phyloP scores from a whole-genome alignment of 2,113 vertebrate genomes.

The Thinocorus orbignyianus region DNA sequence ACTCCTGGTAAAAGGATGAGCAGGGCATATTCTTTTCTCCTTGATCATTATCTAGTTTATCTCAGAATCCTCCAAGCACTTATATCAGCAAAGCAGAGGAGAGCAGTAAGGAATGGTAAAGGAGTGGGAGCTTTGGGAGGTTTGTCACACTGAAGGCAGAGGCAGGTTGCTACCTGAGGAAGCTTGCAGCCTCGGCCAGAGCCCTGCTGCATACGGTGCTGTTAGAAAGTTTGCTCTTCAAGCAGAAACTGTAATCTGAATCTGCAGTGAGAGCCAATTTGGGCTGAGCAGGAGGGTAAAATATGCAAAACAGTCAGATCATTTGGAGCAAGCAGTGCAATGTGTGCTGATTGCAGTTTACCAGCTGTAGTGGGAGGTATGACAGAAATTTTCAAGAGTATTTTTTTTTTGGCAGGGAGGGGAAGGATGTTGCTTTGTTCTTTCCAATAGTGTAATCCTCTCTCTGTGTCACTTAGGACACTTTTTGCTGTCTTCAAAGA shows the following conservation, averaged over 20 bases:
- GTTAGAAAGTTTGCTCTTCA: neutral
- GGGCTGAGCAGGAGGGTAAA: slow-evolving; percentile 5
- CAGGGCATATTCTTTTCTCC: accelerated
- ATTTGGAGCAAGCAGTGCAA: neutral
- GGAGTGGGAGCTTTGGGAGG: accelerated
- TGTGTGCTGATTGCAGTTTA: neutral
- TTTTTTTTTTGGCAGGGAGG: too few relatives aligned
- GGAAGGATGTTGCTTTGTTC: neutral
- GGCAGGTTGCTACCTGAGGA: neutral
- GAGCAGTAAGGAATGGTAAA: too few relatives aligned
- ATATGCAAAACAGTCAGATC: neutral
- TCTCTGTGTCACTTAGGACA: neutral
- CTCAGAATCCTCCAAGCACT: accelerated
- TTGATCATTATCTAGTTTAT: accelerated
- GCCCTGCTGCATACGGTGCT: neutral
- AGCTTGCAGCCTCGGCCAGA: neutral
- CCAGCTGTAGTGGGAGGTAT: neutral
- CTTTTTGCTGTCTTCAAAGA: neutral
- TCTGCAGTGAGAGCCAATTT: neutral
- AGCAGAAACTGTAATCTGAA: neutral
- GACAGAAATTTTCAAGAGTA: neutral
- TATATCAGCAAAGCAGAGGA: neutral
- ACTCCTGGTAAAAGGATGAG: accelerated
- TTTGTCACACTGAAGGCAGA: neutral
- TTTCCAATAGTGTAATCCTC: neutral